Conservation (phyloP, 2,888 invertebrate species). For the Erebia epiphron region DNA sequence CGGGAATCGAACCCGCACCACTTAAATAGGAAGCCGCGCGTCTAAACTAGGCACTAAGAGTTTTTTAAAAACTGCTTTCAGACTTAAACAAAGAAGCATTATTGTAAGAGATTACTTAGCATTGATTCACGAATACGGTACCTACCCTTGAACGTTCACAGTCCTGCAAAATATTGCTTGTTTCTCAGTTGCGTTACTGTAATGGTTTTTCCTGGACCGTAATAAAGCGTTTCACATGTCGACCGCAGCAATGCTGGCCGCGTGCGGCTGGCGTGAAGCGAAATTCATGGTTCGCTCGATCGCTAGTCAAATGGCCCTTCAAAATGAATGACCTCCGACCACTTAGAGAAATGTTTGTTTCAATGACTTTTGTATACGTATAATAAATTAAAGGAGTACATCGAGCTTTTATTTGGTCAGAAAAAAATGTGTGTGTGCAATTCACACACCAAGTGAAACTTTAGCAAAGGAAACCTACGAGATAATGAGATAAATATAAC, state of each 20-base stretch:
- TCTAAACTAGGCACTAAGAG: no score
- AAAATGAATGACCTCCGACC: conserved; percentile 74
- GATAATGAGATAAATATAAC: no score
- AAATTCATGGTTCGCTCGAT: conserved; percentile 81
- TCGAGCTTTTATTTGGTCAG: no score
- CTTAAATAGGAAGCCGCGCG: no score
- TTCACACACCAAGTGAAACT: no score
- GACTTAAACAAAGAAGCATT: not conserved
- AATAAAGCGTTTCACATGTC: conserved; percentile 79
- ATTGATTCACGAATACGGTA: not conserved
- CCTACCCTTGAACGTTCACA: not conserved
- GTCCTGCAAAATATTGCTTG: conserved; percentile 36
- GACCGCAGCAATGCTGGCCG: conserved; percentile 60
- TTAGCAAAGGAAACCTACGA: no score
- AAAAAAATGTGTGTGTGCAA: no score
- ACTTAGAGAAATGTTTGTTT: conserved; percentile 60
- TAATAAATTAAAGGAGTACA: not conserved
- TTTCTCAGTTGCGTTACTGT: conserved; percentile 61
- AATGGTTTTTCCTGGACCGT: conserved; percentile 72
- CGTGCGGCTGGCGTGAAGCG: conserved; percentile 76
- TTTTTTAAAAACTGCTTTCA: no score
- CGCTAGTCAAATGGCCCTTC: conserved; percentile 79
- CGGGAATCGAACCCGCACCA: no score
- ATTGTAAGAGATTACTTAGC: not conserved
- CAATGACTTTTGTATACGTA: not conserved